A percentile compares a stretch with the other conserved stretches of the same genome.
phyloP scores from a whole-genome alignment of 2,888 invertebrate genomes.

The Perizoma flavofasciatum region DNA sequence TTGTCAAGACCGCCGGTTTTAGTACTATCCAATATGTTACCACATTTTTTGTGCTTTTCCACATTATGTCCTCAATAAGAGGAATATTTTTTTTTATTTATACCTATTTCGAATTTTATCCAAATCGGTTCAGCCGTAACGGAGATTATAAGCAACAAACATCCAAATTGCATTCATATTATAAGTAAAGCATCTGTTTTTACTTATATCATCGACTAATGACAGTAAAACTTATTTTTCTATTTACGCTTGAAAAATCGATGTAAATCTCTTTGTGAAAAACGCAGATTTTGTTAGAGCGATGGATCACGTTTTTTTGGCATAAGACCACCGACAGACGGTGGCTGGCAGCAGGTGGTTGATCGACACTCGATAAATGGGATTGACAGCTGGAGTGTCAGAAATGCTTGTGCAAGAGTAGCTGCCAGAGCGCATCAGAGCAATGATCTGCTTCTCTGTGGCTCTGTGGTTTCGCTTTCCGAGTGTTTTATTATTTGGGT shows the following conservation, averaged over 20 bases:
- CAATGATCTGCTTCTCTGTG: conserved; percentile 28
- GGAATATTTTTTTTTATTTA: too few species aligned
- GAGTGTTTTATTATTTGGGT: not conserved
- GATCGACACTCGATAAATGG: conserved; percentile 61
- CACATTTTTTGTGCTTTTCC: too few species aligned
- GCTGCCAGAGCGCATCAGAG: conserved; percentile 34
- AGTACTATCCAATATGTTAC: too few species aligned
- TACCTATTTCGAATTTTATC: too few species aligned
- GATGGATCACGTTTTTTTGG: conserved; percentile 46
- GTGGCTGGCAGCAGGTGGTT: conserved; percentile 53
- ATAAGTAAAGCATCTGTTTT: too few species aligned
- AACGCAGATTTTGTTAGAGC: conserved; percentile 38
- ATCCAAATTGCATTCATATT: too few species aligned
- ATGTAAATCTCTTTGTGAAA: conserved; percentile 33
- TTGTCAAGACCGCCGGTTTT: too few species aligned
- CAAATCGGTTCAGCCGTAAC: too few species aligned
- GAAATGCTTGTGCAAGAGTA: conserved; percentile 47
- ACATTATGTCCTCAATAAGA: too few species aligned
- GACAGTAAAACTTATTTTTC: too few species aligned
- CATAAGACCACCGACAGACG: conserved; percentile 49
- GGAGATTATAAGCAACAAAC: too few species aligned
- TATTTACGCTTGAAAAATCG: conserved; percentile 40
- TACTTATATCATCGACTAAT: too few species aligned
- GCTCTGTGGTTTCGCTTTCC: conserved; percentile 22
- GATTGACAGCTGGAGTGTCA: conserved; percentile 57